Base-by-base conservation (phyloP, 2,797 vertebrate species). In the Fistularia tabacaria region DNA sequence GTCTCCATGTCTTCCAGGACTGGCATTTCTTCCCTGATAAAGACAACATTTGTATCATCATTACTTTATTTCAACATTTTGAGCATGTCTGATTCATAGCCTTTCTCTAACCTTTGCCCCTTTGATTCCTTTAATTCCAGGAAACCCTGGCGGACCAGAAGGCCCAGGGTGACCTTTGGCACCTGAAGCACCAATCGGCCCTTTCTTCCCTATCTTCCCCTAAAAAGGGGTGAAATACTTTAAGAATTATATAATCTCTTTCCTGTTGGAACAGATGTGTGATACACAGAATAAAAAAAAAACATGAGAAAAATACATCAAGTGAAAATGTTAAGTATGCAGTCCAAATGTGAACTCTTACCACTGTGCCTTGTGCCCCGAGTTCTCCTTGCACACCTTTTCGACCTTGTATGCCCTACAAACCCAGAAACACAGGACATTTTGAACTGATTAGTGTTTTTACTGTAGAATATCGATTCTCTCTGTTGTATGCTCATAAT, bases 111-210 rank as follows among this genome's bases (percentile, higher is more conserved):
- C 91, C 82, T 84, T 89, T 51, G 60, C 38, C 1, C 89, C 91
- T 25, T 46, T 66, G 45, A 44, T 64, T 51, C 90, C 90, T 77
- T 80, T 82, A 51, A 12, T 12, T 69, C 89, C 90, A 52, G 63
- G 69, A 49, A 10, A 51, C 49, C 90, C 89, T 14, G 70, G 73
- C 58, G 69, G 72, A n/a, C 90, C 91, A 46, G 37, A 36, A 49
- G 64, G 58, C 59, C 90, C 91, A 54, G 42, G 55, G 48, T 8
- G 77, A 53, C 91, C 91, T 79, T 88, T 90, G 10, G 42, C 54
- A 47, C 89, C 89, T 6, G 50, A 12, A 48, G 59, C 40, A 9
- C 91, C 91, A 48, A 14, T 48, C 38, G 64, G 62, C 36, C 81
- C 90, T 14, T 3, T 46, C 36, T 63, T 55, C 10, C 79, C 91